A percentile compares a stretch with the other conserved stretches of the same genome.
phyloP scores from a whole-genome alignment of 2,797 vertebrate genomes.

The Champsocephalus esox region DNA sequence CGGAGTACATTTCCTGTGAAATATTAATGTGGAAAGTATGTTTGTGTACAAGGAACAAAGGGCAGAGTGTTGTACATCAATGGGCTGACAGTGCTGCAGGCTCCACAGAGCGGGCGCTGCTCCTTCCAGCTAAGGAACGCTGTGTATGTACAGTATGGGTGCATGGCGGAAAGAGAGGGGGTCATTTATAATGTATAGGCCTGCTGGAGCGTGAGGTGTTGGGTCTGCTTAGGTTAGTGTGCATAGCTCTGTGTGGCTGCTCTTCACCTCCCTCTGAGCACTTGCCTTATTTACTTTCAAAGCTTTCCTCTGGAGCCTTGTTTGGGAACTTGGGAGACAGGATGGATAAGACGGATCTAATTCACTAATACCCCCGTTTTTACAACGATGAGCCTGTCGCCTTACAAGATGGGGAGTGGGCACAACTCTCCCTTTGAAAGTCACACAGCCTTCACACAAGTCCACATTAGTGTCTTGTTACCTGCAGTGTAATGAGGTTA shows the following conservation, averaged over 20 bases:
- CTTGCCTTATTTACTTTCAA: conserved; percentile 78
- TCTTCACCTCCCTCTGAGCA: conserved; percentile 64
- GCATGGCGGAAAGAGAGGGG: conserved; percentile 62
- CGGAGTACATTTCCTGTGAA: conserved; percentile 84
- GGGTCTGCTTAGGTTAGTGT: conserved; percentile 71
- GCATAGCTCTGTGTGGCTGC: conserved; percentile 69
- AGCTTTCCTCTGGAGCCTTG: conserved; percentile 72
- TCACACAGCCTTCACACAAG: conserved; percentile 59
- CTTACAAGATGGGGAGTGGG: conserved; percentile 50
- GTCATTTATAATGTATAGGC: conserved; percentile 86
- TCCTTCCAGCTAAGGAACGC: conserved; percentile 77
- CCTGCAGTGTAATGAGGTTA: conserved; percentile 67
- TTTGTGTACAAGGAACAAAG: conserved; percentile 87
- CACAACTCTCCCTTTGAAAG: conserved; percentile 58
- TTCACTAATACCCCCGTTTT: conserved; percentile 58
- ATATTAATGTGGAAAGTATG: conserved; percentile 88
- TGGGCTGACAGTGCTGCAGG: conserved; percentile 80
- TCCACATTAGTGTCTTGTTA: conserved; percentile 71
- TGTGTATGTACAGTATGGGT: conserved; percentile 60
- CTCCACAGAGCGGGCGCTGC: conserved; percentile 72
- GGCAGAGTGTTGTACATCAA: conserved; percentile 86
- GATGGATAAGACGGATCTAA: conserved; percentile 62
- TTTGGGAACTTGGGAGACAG: conserved; percentile 59
- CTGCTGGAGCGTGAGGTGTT: conserved; percentile 76
- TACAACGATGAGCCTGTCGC: conserved; percentile 49